A percentile compares a stretch with the other conserved stretches of the same genome.
These are phyloP conservation scores for Drosophila barbarae DNA, from an alignment of 2,888 invertebrate species.

Conservation along the genomic window DNA sequence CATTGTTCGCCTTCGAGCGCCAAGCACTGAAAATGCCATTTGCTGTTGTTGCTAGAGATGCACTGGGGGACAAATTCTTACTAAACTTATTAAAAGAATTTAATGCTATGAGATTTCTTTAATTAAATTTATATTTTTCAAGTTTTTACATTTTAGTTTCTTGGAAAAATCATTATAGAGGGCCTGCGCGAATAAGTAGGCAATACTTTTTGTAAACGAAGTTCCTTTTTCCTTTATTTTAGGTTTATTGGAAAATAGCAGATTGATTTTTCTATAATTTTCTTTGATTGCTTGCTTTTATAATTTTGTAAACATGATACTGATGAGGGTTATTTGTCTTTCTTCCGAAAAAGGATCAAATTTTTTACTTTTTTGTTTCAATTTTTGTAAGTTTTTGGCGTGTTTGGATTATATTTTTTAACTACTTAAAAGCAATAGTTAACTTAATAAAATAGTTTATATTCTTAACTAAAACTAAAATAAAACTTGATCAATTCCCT, in stretches of 20 bases:
- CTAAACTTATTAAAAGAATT: not conserved
- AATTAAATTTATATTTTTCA: not conserved
- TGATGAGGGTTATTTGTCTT: too few relatives aligned
- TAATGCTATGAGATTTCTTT: not conserved
- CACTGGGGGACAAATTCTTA: not conserved
- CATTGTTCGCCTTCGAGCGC: slow-evolving; percentile 71
- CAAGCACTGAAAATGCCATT: slow-evolving; percentile 66
- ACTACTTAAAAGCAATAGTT: too few relatives aligned
- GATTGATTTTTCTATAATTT: not conserved
- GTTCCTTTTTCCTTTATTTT: not conserved
- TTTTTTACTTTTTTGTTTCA: too few relatives aligned
- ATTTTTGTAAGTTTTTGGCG: too few relatives aligned
- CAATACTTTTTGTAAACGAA: not conserved
- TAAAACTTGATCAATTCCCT: not conserved
- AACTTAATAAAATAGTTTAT: not conserved
- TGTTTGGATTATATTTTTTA: too few relatives aligned
- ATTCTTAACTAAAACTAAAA: not conserved
- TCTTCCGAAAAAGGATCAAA: too few relatives aligned
- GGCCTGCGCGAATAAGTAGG: not conserved
- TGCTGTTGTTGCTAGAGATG: slow-evolving; percentile 43
- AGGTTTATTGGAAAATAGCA: not conserved
- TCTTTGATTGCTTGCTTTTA: not conserved
- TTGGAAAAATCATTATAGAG: too few relatives aligned
- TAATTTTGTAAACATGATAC: too few relatives aligned
- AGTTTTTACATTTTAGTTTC: not conserved